These are phyloP conservation scores for Zhuqinia jingwanae DNA, from an alignment of 2,888 invertebrate species.

Conservation along the genomic window DNA sequence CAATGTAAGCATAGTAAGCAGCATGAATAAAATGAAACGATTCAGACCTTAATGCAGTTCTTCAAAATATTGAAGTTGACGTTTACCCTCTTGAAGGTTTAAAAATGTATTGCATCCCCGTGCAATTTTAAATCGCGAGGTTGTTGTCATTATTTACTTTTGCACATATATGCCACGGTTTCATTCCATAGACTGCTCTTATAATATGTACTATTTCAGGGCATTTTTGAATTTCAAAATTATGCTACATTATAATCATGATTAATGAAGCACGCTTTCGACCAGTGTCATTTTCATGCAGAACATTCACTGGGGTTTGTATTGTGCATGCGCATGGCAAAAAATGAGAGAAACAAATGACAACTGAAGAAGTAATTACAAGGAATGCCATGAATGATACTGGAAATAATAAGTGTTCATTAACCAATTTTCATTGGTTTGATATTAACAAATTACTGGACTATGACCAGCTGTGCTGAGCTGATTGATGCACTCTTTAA, in stretches of 20 bases:
- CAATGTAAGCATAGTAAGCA: too few species aligned
- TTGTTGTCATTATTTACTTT: neutral
- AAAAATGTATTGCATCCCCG: neutral
- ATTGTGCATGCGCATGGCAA: too few species aligned
- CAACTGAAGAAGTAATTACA: neutral
- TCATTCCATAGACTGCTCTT: neutral
- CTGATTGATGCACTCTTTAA: too few species aligned
- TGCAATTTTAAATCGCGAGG: slow-evolving; percentile 23
- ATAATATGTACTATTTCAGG: too few species aligned
- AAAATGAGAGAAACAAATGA: too few species aligned
- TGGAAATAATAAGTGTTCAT: neutral
- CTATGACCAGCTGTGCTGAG: too few species aligned
- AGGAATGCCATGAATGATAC: neutral
- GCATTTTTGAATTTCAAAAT: neutral
- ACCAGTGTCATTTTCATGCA: neutral
- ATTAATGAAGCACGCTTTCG: slow-evolving; percentile 15
- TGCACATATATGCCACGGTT: too few species aligned
- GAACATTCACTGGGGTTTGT: too few species aligned
- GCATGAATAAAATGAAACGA: too few species aligned
- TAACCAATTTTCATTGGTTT: neutral
- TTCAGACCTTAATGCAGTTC: neutral
- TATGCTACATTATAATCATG: too few species aligned
- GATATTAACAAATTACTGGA: neutral
- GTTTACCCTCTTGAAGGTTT: neutral
- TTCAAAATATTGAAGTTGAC: neutral